Conservation (phyloP, 2,797 vertebrate genomes). For the Phalloptychus januarius region DNA sequence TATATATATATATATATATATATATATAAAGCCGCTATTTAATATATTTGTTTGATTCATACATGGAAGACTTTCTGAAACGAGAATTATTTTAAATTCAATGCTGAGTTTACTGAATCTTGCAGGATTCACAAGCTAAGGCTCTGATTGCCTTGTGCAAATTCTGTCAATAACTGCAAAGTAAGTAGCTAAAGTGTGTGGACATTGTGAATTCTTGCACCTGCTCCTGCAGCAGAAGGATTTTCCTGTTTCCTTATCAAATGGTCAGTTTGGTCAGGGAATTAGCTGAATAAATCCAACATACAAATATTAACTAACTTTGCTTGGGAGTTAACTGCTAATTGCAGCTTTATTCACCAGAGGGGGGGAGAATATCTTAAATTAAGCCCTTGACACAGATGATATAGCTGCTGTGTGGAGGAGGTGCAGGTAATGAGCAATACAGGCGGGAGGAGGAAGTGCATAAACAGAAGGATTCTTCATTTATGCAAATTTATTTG, state of each 20-base stretch:
- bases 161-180: neutral
- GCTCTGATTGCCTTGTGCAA: neutral
- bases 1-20: neutral
- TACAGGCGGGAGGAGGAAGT: neutral
- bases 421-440: conserved; percentile 6
- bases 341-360: neutral
- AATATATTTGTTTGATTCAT: neutral
- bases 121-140: conserved; percentile 7
- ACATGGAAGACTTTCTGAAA: conserved; percentile 10
- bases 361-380: neutral
- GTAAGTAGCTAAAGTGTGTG: neutral
- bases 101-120: neutral
- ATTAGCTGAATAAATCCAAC: neutral
- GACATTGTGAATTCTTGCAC: neutral
- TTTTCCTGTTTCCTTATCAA: neutral
- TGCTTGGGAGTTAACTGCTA: neutral
- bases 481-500: conserved; percentile 7
- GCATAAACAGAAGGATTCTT: conserved; percentile 3
- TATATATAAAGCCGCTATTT: conserved; percentile 26
- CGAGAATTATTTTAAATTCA: conserved; percentile 22
- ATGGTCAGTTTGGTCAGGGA: neutral
- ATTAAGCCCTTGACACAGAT: neutral
- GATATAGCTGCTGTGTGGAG: neutral
- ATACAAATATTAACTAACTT: neutral
- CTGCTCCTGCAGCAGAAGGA: neutral